Evolutionary conservation across 2,797 vertebrate species (phyloP).

Genomic region (Alcedo quadribrachys): DNA sequence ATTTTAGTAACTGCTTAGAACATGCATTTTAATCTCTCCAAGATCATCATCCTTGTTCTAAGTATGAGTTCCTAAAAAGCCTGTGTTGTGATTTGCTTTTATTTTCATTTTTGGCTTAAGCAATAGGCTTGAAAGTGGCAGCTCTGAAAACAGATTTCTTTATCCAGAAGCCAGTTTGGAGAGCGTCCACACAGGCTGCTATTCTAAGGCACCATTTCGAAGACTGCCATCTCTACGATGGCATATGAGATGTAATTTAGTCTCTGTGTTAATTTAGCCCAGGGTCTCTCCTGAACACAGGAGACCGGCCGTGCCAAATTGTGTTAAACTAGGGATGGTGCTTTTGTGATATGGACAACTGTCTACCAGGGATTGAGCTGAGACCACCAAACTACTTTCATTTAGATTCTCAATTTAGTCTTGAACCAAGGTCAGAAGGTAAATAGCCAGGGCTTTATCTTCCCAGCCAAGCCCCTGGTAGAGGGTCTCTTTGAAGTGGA

Average conservation of each 20-base stretch:
- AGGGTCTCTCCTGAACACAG: slow-evolving; percentile 56
- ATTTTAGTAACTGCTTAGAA: neutral
- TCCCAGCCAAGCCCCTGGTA: slow-evolving; percentile 77
- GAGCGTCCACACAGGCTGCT: slow-evolving; percentile 61
- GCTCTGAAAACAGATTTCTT: slow-evolving; percentile 78
- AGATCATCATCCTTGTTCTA: slow-evolving; percentile 13
- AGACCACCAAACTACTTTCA: slow-evolving; percentile 67
- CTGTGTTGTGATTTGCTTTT: slow-evolving; percentile 52
- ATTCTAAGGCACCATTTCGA: slow-evolving; percentile 53
- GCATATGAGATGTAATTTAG: slow-evolving; percentile 48
- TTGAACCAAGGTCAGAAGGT: slow-evolving; percentile 76
- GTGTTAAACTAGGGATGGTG: slow-evolving; percentile 65
- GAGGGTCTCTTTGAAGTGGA: slow-evolving; percentile 75
- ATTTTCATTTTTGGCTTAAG: slow-evolving; percentile 68
- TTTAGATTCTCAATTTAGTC: slow-evolving; percentile 71
- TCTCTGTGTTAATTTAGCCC: slow-evolving; percentile 41
- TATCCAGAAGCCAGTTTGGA: slow-evolving; percentile 80
- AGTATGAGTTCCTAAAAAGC: slow-evolving; percentile 56
- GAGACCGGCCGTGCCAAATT: slow-evolving; percentile 48
- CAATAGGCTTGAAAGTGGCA: slow-evolving; percentile 69
- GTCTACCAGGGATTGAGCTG: slow-evolving; percentile 65
- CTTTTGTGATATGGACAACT: slow-evolving; percentile 68
- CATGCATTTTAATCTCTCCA: slow-evolving; percentile 8
- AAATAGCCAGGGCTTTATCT: slow-evolving; percentile 77
- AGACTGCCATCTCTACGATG: slow-evolving; percentile 64